Evolutionary conservation across 2,888 invertebrate species (phyloP), one percentile per base, ranked within the genome.

Genomic region (Zelleria hepariella): DNA sequence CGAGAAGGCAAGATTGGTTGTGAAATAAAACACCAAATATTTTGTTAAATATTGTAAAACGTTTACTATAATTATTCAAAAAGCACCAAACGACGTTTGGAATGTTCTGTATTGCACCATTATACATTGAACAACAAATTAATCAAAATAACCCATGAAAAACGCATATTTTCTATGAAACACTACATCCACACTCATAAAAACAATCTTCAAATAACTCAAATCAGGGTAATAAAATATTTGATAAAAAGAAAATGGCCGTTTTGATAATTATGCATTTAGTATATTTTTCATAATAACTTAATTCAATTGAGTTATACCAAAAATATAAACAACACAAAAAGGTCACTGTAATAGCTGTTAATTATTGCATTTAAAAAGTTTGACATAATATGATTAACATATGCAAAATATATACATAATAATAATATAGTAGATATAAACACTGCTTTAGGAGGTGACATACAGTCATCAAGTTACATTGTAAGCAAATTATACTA

Each of bases 21-120:
- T 65, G 61, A 84, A 87, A 87, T 86, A 75, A 87, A 86, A 87
- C 83, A 77, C 64, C 75, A 74, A 59, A 65, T 15, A 42, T 42
- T 42, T 42, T 0, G 62, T 67, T 42, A 47, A 69, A 73, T 80
- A 77, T 78, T 80, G 75, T 79, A 84, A 80, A 81, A 73, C 15
- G 74, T 84, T 87, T 85, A 84, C 85, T 86, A n/a, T n/a, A n/a
- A n/a, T n/a, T n/a, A 79, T 74, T 78, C 77, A 80, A 80, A 80
- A 82, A 86, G 86, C 86, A 86, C 87, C 86, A 87, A 86, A 87
- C 86, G 74, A 82, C 67, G 86, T 87, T 86, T 85, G 87, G 86
- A 87, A 87, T 87, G 87, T 86, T 82, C 83, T 77, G 79, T 85
- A 86, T 86, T 86, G 86, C 86, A 86, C 86, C 81, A 80, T 76